A percentile compares a stretch with the other conserved stretches of the same genome.
phyloP scores from a whole-genome alignment of 2,113 vertebrate species.

The Agapornis roseicollis region DNA sequence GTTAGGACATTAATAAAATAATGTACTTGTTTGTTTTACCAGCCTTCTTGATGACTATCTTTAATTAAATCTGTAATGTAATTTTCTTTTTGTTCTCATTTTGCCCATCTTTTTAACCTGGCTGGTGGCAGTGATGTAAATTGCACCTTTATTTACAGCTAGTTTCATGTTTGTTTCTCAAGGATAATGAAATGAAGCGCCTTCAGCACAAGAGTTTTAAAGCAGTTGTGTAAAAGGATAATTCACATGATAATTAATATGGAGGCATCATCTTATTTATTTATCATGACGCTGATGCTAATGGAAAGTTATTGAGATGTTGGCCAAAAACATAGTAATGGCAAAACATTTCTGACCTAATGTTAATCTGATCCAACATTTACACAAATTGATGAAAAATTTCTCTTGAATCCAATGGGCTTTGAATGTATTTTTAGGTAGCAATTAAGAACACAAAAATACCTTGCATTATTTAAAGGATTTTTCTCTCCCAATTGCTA shows the following conservation, averaged over 20 bases:
- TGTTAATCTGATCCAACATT: background rate
- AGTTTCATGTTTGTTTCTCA: conserved; percentile 14
- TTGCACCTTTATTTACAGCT: background rate
- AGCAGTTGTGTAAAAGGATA: background rate
- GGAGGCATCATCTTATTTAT: background rate
- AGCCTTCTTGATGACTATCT: background rate
- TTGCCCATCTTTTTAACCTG: background rate
- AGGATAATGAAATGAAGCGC: background rate
- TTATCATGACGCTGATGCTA: background rate
- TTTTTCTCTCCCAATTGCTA: background rate
- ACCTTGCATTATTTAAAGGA: background rate
- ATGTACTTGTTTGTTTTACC: background rate
- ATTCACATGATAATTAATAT: background rate
- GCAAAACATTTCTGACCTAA: background rate
- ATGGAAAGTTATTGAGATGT: background rate
- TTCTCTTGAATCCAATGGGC: background rate
- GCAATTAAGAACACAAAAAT: background rate
- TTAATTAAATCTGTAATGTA: conserved; percentile 21
- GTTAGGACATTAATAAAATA: background rate
- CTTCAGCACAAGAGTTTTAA: background rate
- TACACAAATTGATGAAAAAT: background rate
- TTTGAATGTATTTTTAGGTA: background rate
- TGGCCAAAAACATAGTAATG: background rate
- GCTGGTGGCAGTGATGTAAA: background rate
- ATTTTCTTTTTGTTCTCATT: background rate